Percentiles rank a stretch among this genome's conserved stretches.
phyloP scores from a whole-genome alignment of 2,888 invertebrate species.

The Ennomos erosarius region DNA sequence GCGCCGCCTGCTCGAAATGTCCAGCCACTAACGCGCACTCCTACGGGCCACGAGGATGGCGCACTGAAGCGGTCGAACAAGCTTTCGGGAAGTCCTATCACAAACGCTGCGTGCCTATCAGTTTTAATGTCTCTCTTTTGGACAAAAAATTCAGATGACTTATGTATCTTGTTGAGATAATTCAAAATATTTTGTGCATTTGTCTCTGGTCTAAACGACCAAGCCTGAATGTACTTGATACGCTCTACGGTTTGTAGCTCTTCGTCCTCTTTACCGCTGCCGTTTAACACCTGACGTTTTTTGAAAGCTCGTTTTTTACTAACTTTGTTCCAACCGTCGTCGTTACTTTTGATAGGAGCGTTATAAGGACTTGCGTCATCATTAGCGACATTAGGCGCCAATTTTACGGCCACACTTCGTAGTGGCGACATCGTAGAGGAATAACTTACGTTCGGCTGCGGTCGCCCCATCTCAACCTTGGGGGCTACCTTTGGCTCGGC shows the following conservation, averaged over 20 bases:
- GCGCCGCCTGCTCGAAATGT: conserved; percentile 1
- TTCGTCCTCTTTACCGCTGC: neutral
- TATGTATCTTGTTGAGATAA: neutral
- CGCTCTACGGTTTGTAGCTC: neutral
- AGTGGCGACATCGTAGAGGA: neutral
- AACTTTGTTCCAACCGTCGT: neutral
- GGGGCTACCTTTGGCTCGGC: neutral
- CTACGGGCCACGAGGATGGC: conserved; percentile 7
- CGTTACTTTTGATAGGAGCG: too few species aligned
- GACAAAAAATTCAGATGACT: neutral
- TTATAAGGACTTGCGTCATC: too few species aligned
- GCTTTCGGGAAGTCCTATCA: conserved; percentile 8
- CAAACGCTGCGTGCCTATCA: conserved; percentile 5
- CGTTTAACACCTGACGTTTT: neutral
- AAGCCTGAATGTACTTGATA: neutral
- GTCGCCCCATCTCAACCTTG: neutral
- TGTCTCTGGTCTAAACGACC: conserved; percentile 3
- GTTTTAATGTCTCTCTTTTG: conserved; percentile 4
- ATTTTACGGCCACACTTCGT: neutral
- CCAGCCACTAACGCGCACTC: neutral
- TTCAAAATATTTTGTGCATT: neutral
- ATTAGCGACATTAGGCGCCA: too few species aligned
- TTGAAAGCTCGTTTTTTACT: neutral
- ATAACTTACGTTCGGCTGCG: neutral
- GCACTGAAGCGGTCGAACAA: neutral